Evolutionary conservation across 2,113 vertebrate genomes (phyloP).

Genomic region (Catharus bicknelli): DNA sequence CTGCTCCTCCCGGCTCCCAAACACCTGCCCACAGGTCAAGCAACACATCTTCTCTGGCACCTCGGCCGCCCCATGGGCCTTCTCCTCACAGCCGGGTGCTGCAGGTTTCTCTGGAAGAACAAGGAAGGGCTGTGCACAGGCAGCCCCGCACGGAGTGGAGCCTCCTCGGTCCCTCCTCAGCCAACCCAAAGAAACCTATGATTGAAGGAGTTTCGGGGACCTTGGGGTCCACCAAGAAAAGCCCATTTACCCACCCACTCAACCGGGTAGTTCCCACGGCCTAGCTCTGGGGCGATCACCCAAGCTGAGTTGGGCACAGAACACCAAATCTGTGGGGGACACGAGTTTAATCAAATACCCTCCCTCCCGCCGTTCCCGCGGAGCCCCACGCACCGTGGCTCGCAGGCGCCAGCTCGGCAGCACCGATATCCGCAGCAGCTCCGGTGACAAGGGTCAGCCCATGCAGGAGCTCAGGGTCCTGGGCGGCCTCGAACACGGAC

Average conservation of each 20-base stretch:
- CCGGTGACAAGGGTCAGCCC: slow-evolving; percentile 32
- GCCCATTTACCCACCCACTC: neutral
- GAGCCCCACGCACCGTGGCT: neutral
- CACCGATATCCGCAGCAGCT: neutral
- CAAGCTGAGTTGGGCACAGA: neutral
- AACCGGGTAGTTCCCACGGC: neutral
- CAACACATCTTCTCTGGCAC: slow-evolving; percentile 82
- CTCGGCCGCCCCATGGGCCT: neutral
- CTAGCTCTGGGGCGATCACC: neutral
- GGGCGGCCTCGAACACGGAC: slow-evolving; percentile 46
- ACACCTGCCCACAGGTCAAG: slow-evolving; percentile 81
- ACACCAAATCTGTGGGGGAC: accelerated
- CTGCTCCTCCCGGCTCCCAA: slow-evolving; percentile 89
- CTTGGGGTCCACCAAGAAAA: neutral
- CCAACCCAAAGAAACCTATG: accelerated
- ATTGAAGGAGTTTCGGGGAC: neutral
- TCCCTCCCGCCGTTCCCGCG: accelerated
- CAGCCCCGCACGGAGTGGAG: accelerated
- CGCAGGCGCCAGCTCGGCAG: neutral
- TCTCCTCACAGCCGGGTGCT: neutral
- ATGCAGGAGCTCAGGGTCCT: neutral
- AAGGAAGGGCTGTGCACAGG: neutral
- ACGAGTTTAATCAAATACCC: accelerated
- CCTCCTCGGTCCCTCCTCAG: neutral
- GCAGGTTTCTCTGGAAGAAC: neutral